Percentiles rank a stretch among this genome's conserved stretches.
phyloP scores from a whole-genome alignment of 1,140 invertebrate species.

The Hesperophylax magnus region DNA sequence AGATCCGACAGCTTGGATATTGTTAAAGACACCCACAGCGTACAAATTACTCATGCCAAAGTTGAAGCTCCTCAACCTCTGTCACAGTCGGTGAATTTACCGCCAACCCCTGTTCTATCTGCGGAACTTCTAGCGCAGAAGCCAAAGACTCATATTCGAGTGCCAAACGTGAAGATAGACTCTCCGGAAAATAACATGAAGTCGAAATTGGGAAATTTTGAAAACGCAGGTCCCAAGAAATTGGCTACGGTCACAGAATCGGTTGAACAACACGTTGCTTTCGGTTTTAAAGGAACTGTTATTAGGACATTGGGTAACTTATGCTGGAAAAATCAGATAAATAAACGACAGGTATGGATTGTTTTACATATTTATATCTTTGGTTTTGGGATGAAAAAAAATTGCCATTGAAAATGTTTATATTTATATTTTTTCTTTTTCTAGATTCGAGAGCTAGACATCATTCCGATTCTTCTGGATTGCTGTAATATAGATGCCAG shows the following conservation, averaged over 20 bases:
- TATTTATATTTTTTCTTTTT: conserved; percentile 56
- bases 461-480: conserved; percentile 81
- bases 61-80: conserved; percentile 13
- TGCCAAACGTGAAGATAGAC: conserved; percentile 69
- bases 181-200: conserved; percentile 66
- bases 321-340: conserved; percentile 74
- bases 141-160: conserved; percentile 58
- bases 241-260: conserved; percentile 64
- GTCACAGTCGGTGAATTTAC: conserved; percentile 23
- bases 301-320: conserved; percentile 83
- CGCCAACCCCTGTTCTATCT: neutral
- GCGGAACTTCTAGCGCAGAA: conserved; percentile 34
- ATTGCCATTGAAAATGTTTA: neutral
- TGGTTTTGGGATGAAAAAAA: neutral
- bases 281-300: conserved; percentile 81
- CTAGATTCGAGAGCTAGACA: conserved; percentile 75
- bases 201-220: conserved; percentile 65
- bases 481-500: conserved; percentile 86
- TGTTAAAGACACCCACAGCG: conserved; percentile 47
- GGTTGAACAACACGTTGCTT: conserved; percentile 70
- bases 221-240: conserved; percentile 64
- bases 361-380: neutral
- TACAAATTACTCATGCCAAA: conserved; percentile 40
- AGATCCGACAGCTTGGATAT: conserved; percentile 54
- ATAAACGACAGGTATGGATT: conserved; percentile 76